These are phyloP conservation scores for Doryteuthis pealeii DNA, from an alignment of 1,140 invertebrate species.

Conservation along the genomic window DNA sequence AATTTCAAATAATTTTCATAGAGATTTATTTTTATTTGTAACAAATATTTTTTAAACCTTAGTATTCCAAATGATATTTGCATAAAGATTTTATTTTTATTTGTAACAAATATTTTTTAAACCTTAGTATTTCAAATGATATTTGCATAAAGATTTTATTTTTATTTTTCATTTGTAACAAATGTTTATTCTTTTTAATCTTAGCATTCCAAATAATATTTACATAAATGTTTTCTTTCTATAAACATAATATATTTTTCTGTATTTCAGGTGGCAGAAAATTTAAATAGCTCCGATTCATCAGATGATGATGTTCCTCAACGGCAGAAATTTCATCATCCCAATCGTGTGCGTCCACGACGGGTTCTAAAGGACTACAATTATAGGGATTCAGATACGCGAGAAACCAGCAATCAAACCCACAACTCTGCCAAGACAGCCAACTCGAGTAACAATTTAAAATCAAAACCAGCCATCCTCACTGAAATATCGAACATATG, in stretches of 20 bases:
- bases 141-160: too few relatives aligned
- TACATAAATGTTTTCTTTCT: too few relatives aligned
- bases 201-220: too few relatives aligned
- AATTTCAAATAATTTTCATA: too few relatives aligned
- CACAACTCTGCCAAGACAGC: not conserved
- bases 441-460: not conserved
- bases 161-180: too few relatives aligned
- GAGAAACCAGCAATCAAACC: not conserved
- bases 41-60: too few relatives aligned
- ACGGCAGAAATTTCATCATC: conserved; percentile 60
- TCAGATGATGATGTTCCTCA: conserved; percentile 70
- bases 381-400: conserved; percentile 1
- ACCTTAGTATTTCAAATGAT: too few relatives aligned
- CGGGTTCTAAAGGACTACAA: conserved; percentile 31
- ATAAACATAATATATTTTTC: conserved; percentile 54
- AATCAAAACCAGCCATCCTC: not conserved
- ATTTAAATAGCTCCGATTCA: conserved; percentile 74
- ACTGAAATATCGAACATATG: not conserved
- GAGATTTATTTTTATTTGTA: too few relatives aligned
- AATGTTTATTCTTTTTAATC: too few relatives aligned
- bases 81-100: too few relatives aligned
- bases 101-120: too few relatives aligned
- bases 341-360: conserved; percentile 64
- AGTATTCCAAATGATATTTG: too few relatives aligned
- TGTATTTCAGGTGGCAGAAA: conserved; percentile 69